Evolutionary conservation across 1,140 invertebrate species (phyloP).

Genomic region (Elymnias hypermnestra): DNA sequence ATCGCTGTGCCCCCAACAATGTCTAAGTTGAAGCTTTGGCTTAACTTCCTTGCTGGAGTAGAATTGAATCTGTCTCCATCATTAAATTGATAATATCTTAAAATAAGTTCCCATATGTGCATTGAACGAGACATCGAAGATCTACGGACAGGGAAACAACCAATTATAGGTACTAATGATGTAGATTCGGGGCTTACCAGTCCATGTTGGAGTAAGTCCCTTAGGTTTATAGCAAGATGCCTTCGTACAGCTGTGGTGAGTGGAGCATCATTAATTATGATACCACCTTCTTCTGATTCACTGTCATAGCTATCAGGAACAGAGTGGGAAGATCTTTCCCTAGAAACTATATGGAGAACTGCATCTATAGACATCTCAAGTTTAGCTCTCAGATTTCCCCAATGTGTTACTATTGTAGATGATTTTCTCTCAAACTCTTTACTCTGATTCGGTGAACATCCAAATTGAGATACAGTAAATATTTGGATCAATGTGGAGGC

Average conservation of each 20-base stretch:
- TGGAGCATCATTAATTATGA: constrained; percentile 67
- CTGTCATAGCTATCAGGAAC: constrained; percentile 73
- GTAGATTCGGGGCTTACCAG: constrained; percentile 83
- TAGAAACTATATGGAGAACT: constrained; percentile 82
- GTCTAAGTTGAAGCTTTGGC: constrained; percentile 98
- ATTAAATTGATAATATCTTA: constrained; percentile 65
- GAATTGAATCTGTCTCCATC: constrained; percentile 88
- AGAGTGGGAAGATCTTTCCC: constrained; percentile 60
- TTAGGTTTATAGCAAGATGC: constrained; percentile 90
- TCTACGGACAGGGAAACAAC: constrained; percentile 87
- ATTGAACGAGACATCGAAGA: constrained; percentile 74
- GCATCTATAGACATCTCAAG: constrained; percentile 93
- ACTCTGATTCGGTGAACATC: constrained; percentile 94
- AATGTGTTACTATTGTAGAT: constrained; percentile 90
- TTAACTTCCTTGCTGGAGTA: constrained; percentile 95
- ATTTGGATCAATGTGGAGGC: constrained; percentile 92
- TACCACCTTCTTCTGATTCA: constrained; percentile 59
- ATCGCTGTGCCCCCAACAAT: constrained; percentile 90
- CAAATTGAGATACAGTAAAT: constrained; percentile 94
- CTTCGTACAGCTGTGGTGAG: constrained; percentile 93
- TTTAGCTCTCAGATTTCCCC: constrained; percentile 94
- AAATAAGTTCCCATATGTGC: constrained; percentile 66
- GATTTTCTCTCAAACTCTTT: constrained; percentile 87
- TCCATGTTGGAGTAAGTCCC: constrained; percentile 96
- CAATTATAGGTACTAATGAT: constrained; percentile 92